Evolutionary conservation across 2,113 vertebrate genomes (phyloP).

Genomic region (Eudorcas thomsonii): DNA sequence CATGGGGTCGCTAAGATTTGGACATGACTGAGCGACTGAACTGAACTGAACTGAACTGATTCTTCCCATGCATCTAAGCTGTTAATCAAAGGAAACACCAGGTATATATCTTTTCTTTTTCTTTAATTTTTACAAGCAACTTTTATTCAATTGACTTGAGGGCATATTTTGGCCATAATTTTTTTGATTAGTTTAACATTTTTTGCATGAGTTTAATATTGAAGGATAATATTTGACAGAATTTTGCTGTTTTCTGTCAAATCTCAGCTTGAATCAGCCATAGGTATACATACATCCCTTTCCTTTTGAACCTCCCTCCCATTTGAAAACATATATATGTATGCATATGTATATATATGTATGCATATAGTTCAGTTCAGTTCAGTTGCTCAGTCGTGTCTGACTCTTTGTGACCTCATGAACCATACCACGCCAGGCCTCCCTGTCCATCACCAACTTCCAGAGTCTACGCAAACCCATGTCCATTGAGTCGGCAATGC

Average conservation of each 20-base stretch:
- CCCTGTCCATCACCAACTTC: no score
- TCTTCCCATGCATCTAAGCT: background rate
- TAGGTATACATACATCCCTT: background rate
- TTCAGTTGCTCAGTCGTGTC: no score
- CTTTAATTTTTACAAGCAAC: background rate
- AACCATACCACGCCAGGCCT: no score
- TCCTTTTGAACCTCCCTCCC: background rate
- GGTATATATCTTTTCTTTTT: background rate
- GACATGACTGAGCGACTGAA: no score
- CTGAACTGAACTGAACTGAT: background rate
- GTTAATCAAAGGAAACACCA: slow-evolving; percentile 21
- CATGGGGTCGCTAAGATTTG: no score
- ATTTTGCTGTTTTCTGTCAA: background rate
- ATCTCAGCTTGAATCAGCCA: background rate
- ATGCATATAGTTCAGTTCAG: no score
- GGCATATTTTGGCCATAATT: background rate
- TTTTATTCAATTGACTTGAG: background rate
- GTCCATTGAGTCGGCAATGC: no score
- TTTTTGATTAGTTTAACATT: background rate
- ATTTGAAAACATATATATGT: background rate
- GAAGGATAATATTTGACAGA: background rate
- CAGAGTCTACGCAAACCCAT: no score
- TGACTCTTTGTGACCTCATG: no score
- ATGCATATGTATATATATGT: no score
- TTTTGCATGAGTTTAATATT: background rate